These are phyloP conservation scores for Harpalus rufipes DNA, from an alignment of 2,888 invertebrate genomes.

Conservation along the genomic window DNA sequence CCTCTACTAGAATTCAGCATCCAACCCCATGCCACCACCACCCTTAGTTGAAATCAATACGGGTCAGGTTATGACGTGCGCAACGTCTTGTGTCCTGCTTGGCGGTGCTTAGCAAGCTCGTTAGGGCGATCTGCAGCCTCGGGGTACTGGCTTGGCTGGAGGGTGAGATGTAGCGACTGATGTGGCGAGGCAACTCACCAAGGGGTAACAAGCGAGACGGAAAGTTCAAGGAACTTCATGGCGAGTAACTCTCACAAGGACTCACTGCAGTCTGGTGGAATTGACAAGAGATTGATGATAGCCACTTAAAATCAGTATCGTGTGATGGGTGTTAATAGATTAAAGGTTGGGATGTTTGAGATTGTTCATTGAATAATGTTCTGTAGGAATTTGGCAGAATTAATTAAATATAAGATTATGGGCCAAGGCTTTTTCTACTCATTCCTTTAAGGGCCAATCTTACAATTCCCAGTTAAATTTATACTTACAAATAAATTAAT, in stretches of 20 bases:
- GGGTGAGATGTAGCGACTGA: slow-evolving; percentile 22
- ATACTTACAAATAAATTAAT: no score
- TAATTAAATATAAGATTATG: no score
- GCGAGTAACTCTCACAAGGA: not conserved
- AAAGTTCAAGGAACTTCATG: not conserved
- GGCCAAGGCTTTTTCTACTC: no score
- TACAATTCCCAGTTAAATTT: no score
- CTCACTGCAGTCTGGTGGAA: not conserved
- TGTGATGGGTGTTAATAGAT: no score
- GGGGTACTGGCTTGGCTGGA: not conserved
- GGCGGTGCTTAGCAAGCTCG: slow-evolving; percentile 23
- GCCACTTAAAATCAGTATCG: not conserved
- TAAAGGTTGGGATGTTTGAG: no score
- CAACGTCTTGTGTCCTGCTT: slow-evolving; percentile 2
- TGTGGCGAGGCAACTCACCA: slow-evolving; percentile 4
- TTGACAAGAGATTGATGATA: not conserved
- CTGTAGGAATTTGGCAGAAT: no score
- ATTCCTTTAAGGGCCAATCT: no score
- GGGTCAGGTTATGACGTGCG: slow-evolving; percentile 16
- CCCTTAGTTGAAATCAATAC: slow-evolving; percentile 13
- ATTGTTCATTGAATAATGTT: no score
- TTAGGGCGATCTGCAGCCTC: slow-evolving; percentile 7
- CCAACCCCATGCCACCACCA: no score
- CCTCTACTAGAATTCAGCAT: no score
- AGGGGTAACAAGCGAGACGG: slow-evolving; percentile 1